Base-by-base conservation (phyloP, 1,140 invertebrate genomes). In the Drosophila kurseongensis region DNA sequence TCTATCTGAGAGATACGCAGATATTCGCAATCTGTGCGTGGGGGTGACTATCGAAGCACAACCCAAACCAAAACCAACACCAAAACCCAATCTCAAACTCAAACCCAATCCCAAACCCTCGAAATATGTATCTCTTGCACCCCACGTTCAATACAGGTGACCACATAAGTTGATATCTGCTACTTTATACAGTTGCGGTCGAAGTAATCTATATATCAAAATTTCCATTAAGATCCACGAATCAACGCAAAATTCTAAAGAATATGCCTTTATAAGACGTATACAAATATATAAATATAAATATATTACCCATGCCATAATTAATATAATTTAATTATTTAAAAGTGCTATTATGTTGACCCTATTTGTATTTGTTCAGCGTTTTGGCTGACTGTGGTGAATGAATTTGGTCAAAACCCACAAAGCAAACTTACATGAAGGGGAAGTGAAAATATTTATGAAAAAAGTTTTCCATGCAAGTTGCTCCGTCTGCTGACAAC, bases 1-100 rank as follows among this genome's bases (percentile, higher is more conserved):
- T 51, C 41, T 54, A 77, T 78, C 66, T 57, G 36, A 27, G 2
- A 60, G 66, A 72, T 72, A 62, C 40, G 60, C 38, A 16, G 36
- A 68, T 18, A 57, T 16, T 41, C 14, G 52, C 16, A 36, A 73
- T 16, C 51, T 35, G 38, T 62, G 50, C 50, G 38, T 55, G 50
- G 58, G 50, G 58, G 58, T 16, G 41, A 23, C 14, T 47, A 41
- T 32, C 56, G 27, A 7, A 23, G 10, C 23, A 36, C 45, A 58
- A 12, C 23, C 54, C 14, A 6, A 57, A 41, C 55, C 16, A 2
- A 35, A 35, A 35, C n/a, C n/a, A 23, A 23, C 13, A 27, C 10
- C 10, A 9, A 10, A 6, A 7, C 40, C 18, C 0, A n/a, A 48
- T n/a, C 13, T 13, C 23, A 32, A 32, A 32, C 29, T 12, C 1